A percentile compares a stretch with the other conserved stretches of the same genome.
These are phyloP conservation scores for Microchrysa polita DNA, from an alignment of 2,888 invertebrate species.

Conservation along the genomic window DNA sequence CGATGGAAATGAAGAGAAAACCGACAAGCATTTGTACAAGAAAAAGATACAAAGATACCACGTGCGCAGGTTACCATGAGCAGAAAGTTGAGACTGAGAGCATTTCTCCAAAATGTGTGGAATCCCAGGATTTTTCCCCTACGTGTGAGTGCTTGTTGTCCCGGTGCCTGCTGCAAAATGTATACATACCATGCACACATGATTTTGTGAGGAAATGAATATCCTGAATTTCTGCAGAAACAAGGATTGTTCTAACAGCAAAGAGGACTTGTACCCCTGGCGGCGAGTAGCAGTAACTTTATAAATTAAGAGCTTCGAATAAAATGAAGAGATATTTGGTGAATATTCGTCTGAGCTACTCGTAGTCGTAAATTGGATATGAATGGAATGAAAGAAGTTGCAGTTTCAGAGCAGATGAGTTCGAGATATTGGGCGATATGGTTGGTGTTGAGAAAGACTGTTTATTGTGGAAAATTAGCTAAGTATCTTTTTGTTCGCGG, in stretches of 20 bases:
- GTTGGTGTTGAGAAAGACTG: too few species aligned
- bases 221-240: neutral
- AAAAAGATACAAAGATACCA: neutral
- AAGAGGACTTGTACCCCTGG: neutral
- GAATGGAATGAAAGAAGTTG: too few species aligned
- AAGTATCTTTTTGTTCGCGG: too few species aligned
- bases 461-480: too few species aligned
- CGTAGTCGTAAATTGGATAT: too few species aligned
- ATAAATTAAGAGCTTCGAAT: neutral
- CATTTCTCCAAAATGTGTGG: neutral
- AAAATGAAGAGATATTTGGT: too few species aligned
- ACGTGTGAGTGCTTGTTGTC: neutral
- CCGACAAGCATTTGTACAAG: neutral
- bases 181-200: neutral
- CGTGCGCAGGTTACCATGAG: conserved; percentile 11
- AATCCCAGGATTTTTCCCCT: neutral
- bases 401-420: neutral
- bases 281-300: neutral
- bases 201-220: neutral
- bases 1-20: neutral
- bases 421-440: neutral
- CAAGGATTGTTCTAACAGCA: neutral
- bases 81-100: neutral
- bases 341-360: too few species aligned
- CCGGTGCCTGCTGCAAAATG: neutral